Conservation (phyloP, 2,113 vertebrate species). For the Mionectes macconnelli region DNA sequence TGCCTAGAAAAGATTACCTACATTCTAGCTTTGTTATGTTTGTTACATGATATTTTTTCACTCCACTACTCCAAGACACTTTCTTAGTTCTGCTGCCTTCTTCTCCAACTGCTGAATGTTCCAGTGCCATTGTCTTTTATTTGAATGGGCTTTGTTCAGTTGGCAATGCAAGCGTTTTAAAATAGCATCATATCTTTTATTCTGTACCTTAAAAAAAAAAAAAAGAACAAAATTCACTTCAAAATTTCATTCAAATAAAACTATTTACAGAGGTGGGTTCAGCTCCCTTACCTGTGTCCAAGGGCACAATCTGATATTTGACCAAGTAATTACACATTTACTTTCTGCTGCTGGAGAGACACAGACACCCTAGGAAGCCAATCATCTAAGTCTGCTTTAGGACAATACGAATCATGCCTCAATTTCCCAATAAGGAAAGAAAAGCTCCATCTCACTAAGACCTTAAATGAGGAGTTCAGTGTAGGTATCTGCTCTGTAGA, state of each 20-base stretch:
- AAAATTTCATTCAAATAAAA: background rate
- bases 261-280: background rate
- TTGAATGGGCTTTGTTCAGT: constrained; percentile 71
- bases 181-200: constrained; percentile 78
- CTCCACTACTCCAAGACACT: constrained; percentile 21
- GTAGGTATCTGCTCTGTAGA: background rate
- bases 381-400: background rate
- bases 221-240: background rate
- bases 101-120: constrained; percentile 74
- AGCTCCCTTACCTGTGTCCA: background rate
- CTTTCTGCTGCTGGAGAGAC: background rate
- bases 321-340: background rate
- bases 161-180: constrained; percentile 78
- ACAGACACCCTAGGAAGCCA: background rate
- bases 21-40: background rate
- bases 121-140: constrained; percentile 72
- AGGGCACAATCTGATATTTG: background rate
- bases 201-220: constrained; percentile 71
- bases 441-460: background rate
- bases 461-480: background rate
- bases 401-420: background rate
- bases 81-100: constrained; percentile 66
- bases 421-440: background rate
- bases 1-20: background rate
- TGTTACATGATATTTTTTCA: background rate